Evolutionary conservation across 1,140 invertebrate species (phyloP).

Genomic region (Trichonephila clavata): DNA sequence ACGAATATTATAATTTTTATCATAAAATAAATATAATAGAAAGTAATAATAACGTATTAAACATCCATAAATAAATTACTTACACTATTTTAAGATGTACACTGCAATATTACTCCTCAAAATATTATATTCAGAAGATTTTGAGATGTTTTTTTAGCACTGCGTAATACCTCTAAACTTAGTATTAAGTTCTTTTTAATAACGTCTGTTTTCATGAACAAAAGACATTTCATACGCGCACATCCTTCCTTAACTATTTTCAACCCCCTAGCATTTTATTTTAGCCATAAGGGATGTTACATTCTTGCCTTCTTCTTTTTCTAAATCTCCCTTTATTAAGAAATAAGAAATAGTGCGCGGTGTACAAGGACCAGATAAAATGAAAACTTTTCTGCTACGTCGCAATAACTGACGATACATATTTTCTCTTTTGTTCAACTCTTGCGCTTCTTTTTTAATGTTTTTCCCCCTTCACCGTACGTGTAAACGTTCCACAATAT

Average conservation of each 20-base stretch:
- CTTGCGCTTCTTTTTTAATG: not conserved
- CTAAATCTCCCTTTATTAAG: constrained; percentile 41
- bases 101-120: no score
- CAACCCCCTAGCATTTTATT: not conserved
- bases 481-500: constrained; percentile 35
- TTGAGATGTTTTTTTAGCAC: no score
- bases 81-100: no score
- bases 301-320: not conserved
- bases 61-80: no score
- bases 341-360: not conserved
- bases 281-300: not conserved
- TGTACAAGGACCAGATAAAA: constrained; percentile 26
- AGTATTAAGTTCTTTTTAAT: not conserved
- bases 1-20: no score
- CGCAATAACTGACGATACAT: constrained; percentile 45
- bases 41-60: no score
- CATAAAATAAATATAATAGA: no score
- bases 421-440: constrained; percentile 33
- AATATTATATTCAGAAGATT: no score
- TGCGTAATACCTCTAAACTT: no score
- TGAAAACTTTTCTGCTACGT: constrained; percentile 48
- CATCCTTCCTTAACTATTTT: not conserved
- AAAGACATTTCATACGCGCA: not conserved
- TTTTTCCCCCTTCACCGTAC: not conserved
- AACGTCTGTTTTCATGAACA: not conserved